Conservation (phyloP, 35 echinoderm and acorn worm genomes). For the Diadema setosum region DNA sequence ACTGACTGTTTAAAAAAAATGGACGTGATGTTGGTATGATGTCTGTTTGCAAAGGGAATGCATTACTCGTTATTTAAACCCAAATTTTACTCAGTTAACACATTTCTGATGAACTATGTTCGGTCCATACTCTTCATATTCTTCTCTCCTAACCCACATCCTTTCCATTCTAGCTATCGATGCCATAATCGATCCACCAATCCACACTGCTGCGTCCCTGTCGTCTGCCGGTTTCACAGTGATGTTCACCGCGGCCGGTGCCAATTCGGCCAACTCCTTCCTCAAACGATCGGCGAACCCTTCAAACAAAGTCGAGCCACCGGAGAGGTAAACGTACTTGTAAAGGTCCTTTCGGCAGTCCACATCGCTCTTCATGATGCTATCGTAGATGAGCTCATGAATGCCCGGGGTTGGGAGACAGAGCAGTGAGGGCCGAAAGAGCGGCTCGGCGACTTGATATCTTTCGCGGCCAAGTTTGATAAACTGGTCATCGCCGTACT, state of each 20-base stretch:
- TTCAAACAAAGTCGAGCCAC: neutral
- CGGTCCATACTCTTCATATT: conserved; percentile 29
- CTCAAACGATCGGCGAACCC: neutral
- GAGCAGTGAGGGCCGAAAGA: conserved; percentile 4
- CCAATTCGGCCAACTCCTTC: neutral
- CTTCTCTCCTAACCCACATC: conserved; percentile 4
- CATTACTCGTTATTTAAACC: neutral
- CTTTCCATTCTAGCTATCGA: neutral
- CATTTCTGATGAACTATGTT: conserved; percentile 9
- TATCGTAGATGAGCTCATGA: neutral
- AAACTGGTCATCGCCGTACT: neutral
- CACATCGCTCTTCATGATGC: conserved; percentile 2
- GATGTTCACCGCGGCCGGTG: neutral
- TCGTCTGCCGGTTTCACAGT: neutral
- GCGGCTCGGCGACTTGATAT: neutral
- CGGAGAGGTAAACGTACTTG: neutral
- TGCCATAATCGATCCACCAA: conserved; percentile 22
- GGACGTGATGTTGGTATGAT: neutral
- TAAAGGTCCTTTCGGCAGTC: neutral
- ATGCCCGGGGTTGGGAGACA: neutral
- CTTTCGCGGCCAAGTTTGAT: neutral
- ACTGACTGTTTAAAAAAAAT: neutral
- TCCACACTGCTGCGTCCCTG: conserved; percentile 13
- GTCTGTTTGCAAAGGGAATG: neutral
- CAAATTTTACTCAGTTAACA: neutral